Evolutionary conservation across 1,140 invertebrate species (phyloP).

Genomic region (Cyclargus thomasi): DNA sequence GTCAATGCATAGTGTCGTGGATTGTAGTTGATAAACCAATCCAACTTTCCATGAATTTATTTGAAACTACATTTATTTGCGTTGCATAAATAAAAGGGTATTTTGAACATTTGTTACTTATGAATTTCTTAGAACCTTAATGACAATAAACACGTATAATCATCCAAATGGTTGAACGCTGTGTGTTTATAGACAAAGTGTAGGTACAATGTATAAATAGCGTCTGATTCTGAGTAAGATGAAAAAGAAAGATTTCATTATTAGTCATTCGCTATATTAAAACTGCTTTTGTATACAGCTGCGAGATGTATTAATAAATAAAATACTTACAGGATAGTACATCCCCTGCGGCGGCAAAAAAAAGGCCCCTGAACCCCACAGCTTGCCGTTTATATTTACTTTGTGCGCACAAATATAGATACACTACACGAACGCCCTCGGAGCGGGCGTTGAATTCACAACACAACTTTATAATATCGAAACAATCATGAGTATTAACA

Average conservation of each 20-base stretch:
- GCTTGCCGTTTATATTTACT: conserved; percentile 88
- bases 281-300: neutral
- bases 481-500: conserved; percentile 67
- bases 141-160: neutral
- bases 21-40: neutral
- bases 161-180: neutral
- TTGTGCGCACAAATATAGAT: conserved; percentile 70
- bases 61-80: neutral
- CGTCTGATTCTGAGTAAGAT: neutral
- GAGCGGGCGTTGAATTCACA: conserved; percentile 59
- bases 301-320: conserved; percentile 18
- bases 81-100: neutral
- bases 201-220: conserved; percentile 11
- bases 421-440: conserved; percentile 67
- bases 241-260: conserved; percentile 9
- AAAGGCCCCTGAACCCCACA: conserved; percentile 94
- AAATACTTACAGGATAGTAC: conserved; percentile 91
- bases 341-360: conserved; percentile 94
- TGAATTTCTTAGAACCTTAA: neutral
- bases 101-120: neutral
- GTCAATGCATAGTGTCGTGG: neutral
- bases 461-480: conserved; percentile 67
- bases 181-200: conserved; percentile 14
- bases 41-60: neutral
- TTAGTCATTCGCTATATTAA: neutral